Conservation (phyloP, 2,797 vertebrate genomes). For the Harpagifer antarcticus region DNA sequence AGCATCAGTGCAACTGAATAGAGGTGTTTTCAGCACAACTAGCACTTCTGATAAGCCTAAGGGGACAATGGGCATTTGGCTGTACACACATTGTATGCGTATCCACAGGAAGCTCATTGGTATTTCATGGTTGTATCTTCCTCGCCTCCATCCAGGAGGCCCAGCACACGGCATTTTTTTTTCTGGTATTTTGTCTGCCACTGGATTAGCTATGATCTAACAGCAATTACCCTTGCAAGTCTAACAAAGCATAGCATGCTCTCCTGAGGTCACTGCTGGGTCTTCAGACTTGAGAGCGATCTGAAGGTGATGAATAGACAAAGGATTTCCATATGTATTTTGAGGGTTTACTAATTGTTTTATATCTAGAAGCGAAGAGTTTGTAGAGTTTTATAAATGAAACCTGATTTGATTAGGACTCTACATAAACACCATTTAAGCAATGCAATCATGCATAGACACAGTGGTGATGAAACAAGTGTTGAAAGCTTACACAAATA, state of each 20-base stretch:
- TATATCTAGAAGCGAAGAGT: neutral
- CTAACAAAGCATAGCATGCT: slow-evolving; percentile 67
- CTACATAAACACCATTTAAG: slow-evolving; percentile 21
- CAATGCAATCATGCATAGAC: slow-evolving; percentile 26
- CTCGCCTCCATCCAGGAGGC: slow-evolving; percentile 52
- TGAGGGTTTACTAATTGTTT: slow-evolving; percentile 25
- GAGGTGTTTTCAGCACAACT: slow-evolving; percentile 38
- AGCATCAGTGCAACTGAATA: slow-evolving; percentile 19
- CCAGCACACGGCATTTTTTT: slow-evolving; percentile 63
- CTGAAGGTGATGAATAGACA: slow-evolving; percentile 44
- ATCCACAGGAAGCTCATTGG: slow-evolving; percentile 69
- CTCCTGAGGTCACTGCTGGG: slow-evolving; percentile 58
- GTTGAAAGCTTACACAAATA: slow-evolving; percentile 34
- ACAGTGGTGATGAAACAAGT: slow-evolving; percentile 36
- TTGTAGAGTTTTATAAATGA: slow-evolving; percentile 30
- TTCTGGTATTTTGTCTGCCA: slow-evolving; percentile 75
- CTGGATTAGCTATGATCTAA: slow-evolving; percentile 80
- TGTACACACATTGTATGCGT: slow-evolving; percentile 53
- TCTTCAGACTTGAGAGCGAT: slow-evolving; percentile 47
- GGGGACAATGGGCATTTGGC: slow-evolving; percentile 50
- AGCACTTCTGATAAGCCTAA: slow-evolving; percentile 52
- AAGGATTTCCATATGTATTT: slow-evolving; percentile 23
- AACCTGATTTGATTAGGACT: slow-evolving; percentile 39
- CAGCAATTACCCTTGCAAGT: slow-evolving; percentile 78
- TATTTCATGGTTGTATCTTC: slow-evolving; percentile 60